Evolutionary conservation across 2,888 invertebrate species (phyloP).

Genomic region (Tanytarsus gracilentus): DNA sequence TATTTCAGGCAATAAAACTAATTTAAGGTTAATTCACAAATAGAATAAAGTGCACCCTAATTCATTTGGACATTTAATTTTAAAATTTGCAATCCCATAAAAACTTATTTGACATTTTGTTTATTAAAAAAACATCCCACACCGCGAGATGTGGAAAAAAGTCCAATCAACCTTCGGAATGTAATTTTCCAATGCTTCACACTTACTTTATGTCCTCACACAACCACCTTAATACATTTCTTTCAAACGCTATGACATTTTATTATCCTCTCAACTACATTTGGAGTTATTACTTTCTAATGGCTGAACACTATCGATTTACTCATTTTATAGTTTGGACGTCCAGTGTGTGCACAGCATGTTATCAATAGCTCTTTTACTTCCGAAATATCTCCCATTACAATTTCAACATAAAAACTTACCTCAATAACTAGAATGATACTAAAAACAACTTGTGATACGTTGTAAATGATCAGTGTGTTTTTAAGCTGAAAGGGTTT

Average conservation of each 20-base stretch:
- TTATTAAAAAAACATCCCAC: too few species aligned
- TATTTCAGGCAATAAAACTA: too few species aligned
- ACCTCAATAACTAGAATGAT: slow-evolving; percentile 68
- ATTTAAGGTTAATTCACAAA: too few species aligned
- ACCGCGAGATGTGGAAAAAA: too few species aligned
- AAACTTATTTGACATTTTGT: too few species aligned
- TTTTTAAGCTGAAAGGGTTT: slow-evolving; percentile 75
- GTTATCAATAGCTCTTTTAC: neutral
- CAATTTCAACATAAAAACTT: slow-evolving; percentile 32
- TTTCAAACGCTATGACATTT: neutral
- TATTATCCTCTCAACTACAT: neutral
- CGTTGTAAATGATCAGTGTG: slow-evolving; percentile 75
- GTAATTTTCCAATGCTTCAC: too few species aligned
- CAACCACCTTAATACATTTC: neutral
- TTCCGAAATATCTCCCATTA: neutral
- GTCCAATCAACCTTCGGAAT: too few species aligned
- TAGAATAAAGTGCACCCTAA: too few species aligned
- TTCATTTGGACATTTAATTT: too few species aligned
- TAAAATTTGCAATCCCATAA: too few species aligned
- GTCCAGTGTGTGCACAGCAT: neutral
- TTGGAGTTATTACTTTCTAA: neutral
- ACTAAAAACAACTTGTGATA: slow-evolving; percentile 77
- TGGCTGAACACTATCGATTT: neutral
- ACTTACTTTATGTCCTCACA: too few species aligned
- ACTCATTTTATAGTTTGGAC: neutral